phyloP scores from a whole-genome alignment of 2,797 vertebrate genomes.

The Pagetopsis macropterus region DNA sequence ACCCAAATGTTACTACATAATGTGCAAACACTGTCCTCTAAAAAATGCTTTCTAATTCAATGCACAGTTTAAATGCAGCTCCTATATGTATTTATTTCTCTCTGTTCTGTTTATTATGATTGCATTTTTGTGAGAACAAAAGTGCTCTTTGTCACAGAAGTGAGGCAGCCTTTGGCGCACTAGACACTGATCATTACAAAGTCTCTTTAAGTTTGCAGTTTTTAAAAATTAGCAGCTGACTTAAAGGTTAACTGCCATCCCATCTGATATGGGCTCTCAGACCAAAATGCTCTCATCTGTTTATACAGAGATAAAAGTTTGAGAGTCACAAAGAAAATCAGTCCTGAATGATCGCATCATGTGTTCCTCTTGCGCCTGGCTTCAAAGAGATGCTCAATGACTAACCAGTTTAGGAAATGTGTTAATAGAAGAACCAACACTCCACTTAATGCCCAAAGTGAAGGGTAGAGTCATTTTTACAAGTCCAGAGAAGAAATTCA shows the following conservation, averaged over 20 bases:
- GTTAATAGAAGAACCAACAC: conserved; percentile 79
- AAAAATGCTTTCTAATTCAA: conserved; percentile 5
- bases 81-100: not conserved
- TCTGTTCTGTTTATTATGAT: conserved; percentile 21
- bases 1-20: conserved; percentile 29
- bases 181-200: conserved; percentile 72
- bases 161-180: conserved; percentile 66
- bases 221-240: conserved; percentile 88
- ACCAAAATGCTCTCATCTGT: conserved; percentile 36
- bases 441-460: conserved; percentile 81
- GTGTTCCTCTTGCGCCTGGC: conserved; percentile 36
- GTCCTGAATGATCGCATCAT: conserved; percentile 64
- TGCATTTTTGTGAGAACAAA: conserved; percentile 34
- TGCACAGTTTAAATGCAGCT: not conserved
- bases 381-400: conserved; percentile 34
- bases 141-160: conserved; percentile 35
- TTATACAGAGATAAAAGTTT: conserved; percentile 51
- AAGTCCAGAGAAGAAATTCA: conserved; percentile 73
- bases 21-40: not conserved
- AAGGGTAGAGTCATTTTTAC: conserved; percentile 81
- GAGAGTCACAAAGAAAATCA: conserved; percentile 50
- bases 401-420: conserved; percentile 67
- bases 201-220: conserved; percentile 51
- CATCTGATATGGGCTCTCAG: conserved; percentile 83
- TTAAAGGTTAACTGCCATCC: conserved; percentile 92